Evolutionary conservation across 2,888 invertebrate species (phyloP), one percentile per base, ranked within the genome.

Genomic region (Coecobrya sp.): DNA sequence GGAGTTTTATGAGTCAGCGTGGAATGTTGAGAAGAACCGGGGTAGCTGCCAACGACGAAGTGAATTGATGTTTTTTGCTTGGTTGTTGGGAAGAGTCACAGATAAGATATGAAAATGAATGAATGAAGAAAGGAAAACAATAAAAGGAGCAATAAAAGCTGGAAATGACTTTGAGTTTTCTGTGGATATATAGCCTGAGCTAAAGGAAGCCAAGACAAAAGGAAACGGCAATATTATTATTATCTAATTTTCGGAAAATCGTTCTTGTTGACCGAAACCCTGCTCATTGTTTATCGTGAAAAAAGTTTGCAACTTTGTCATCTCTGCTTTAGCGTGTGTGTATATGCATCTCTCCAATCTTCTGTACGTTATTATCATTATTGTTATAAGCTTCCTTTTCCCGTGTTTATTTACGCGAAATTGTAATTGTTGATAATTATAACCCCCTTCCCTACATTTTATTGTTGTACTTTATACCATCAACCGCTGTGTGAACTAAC

Each of bases 91-190:
- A 52, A 73, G 73, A 76, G 19, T 42, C 19, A 19, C 19, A 59
- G 73, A 89, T 70, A 55, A 84, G 73, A 84, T 70, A 89, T 89
- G 81, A 89, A 85, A 89, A 84, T 84, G 89, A 73, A 84, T 84
- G 82, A 82, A 65, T 88, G 73, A 49, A 88, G 62, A 79, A 65
- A 22, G 52, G 89, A 89, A 89, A 89, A 89, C 89, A 89, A 89
- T 89, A 89, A 89, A 89, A 84, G 68, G 19, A 59, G 89, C 55
- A 84, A 73, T 84, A 84, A 89, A 89, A 62, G 45, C 45, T 45
- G 49, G 68, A 25, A 85, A 85, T 85, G 22, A 27, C 55, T 62
- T 30, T 25, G 27, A 49, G 55, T 59, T 59, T 73, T 68, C 30
- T 42, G 49, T 49, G 49, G 30, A 5, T 86, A 16, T 86, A 68